Evolutionary conservation across 2,888 invertebrate species (phyloP), one percentile per base, ranked within the genome.

Genomic region (Hirtodrosophila confusa): DNA sequence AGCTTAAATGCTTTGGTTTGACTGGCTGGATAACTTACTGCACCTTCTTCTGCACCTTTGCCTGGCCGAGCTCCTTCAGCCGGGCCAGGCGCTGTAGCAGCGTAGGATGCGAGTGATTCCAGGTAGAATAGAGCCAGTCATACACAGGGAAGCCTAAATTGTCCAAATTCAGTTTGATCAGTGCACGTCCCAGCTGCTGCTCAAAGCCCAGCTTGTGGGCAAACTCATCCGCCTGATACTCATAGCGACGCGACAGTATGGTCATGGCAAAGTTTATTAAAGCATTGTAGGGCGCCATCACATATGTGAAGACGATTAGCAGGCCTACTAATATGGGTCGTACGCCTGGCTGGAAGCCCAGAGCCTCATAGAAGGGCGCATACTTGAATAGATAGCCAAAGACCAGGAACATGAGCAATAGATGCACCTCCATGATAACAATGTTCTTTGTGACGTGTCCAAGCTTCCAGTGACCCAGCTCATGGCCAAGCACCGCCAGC

Each of bases 81-180:
- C 90, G 85, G 40, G 93, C 94, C 75, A 99, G 93, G 88, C 99
- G 93, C 91, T 99, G 98, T 64, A 99, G 93, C 27, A 99, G 92
- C n/a, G 99, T 97, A 55, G 99, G 99, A 93, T 99, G 99, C 3
- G 97, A 97, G 92, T 97, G 98, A 91, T 98, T 96, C 97, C 98
- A 99, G 39, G 95, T 93, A 0, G 99, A 99, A 92, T 96, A 99
- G 53, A 98, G 92, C 92, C 95, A 94, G 90, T 99, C 99, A 90
- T 96, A 96, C 69, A 99, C 94, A 0, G 99, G 99, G 92, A 98
- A 99, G 62, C 97, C 96, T 71, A 99, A 94, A 92, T 99, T 99
- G 91, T 99, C 99, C 90, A 96, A 95, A 88, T 98, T 96, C 64
- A 99, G 92, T 92, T 99, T 98, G 58, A 99, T 94, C 33, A 99